Conservation (phyloP, 2,888 invertebrate species). For the Spilarctia lutea region DNA sequence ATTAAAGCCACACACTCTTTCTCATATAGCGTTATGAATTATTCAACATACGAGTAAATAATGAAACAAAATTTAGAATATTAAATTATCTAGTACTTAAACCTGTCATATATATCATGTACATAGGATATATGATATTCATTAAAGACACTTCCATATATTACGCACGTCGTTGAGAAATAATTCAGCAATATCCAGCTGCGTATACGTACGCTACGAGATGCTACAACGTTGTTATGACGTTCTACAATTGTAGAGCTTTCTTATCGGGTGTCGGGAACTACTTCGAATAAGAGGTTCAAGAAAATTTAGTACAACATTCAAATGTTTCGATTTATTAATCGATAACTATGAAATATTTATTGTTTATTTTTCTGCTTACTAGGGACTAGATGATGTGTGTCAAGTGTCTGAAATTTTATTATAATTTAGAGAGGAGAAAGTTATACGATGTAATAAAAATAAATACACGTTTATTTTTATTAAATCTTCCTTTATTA, state of each 20-base stretch:
- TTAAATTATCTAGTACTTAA: slow-evolving; percentile 3
- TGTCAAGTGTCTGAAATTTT: no score
- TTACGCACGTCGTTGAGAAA: not conserved
- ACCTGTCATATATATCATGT: not conserved
- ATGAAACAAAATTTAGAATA: not conserved
- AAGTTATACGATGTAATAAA: no score
- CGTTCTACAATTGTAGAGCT: slow-evolving; percentile 27
- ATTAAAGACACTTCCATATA: not conserved
- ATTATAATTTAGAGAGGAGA: no score
- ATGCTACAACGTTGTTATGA: slow-evolving; percentile 18
- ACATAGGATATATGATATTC: not conserved
- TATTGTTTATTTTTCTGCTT: not conserved
- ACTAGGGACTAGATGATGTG: no score
- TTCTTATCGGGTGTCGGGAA: slow-evolving; percentile 29
- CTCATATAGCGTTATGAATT: not conserved
- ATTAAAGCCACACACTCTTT: not conserved
- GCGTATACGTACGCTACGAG: slow-evolving; percentile 12
- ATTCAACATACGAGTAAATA: not conserved
- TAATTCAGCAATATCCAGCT: not conserved
- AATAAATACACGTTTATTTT: no score
- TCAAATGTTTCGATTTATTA: not conserved
- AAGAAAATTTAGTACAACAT: slow-evolving; percentile 19
- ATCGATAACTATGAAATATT: not conserved
- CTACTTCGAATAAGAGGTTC: slow-evolving; percentile 37
- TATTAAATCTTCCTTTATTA: no score